These are phyloP conservation scores for Murina feae DNA, from an alignment of 2,113 vertebrate species.

Conservation along the genomic window DNA sequence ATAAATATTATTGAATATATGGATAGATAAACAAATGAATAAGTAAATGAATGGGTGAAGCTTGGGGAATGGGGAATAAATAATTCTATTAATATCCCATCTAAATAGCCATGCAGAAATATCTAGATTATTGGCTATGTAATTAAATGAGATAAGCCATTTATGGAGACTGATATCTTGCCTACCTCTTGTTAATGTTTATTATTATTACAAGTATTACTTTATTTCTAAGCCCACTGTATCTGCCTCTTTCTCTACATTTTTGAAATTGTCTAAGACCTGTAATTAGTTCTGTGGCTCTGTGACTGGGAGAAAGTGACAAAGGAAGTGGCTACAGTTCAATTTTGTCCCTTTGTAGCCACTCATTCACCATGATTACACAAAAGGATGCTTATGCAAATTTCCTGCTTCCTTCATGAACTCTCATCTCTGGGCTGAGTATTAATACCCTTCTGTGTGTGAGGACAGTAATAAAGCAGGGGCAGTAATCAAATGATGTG, in stretches of 20 bases:
- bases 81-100: neutral
- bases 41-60: neutral
- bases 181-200: neutral
- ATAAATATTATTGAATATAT: neutral
- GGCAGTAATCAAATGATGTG: slow-evolving; percentile 38
- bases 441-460: slow-evolving; percentile 42
- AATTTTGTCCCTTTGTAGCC: neutral
- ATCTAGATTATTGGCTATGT: neutral
- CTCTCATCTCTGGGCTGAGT: neutral
- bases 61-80: neutral
- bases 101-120: neutral
- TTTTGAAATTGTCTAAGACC: neutral
- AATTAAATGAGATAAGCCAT: neutral
- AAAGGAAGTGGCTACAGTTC: neutral
- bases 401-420: neutral
- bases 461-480: slow-evolving; percentile 40
- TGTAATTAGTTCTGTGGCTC: neutral
- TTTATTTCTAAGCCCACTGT: neutral
- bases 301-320: neutral
- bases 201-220: neutral
- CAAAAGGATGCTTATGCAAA: neutral
- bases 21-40: neutral
- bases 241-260: neutral
- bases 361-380: neutral
- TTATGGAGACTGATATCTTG: neutral